A percentile compares a stretch with the other conserved stretches of the same genome.
phyloP scores from a whole-genome alignment of 1,140 invertebrate genomes.

The Eupeodes corollae region DNA sequence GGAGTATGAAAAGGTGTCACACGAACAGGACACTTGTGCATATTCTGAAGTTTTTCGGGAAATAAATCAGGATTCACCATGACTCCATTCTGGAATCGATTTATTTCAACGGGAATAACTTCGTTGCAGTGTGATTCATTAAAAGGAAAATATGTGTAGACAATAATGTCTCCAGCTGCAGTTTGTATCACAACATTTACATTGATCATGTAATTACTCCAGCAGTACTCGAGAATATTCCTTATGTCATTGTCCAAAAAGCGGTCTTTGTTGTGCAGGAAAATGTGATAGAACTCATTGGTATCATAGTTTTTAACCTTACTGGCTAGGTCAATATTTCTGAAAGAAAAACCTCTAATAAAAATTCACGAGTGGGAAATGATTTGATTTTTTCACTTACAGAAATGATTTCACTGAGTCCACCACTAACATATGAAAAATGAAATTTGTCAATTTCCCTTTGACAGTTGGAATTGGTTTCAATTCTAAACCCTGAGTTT shows the following conservation, averaged over 20 bases:
- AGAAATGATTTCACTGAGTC: constrained; percentile 23
- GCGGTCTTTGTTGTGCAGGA: constrained; percentile 21
- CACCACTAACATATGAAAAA: constrained; percentile 22
- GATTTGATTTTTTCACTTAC: constrained; percentile 9
- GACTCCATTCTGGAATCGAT: constrained; percentile 19
- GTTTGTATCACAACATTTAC: constrained; percentile 26
- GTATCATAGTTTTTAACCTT: constrained; percentile 18
- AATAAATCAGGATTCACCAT: constrained; percentile 14
- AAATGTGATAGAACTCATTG: constrained; percentile 30
- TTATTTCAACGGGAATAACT: constrained; percentile 16
- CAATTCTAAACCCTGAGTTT: no score
- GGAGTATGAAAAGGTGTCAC: constrained; percentile 18
- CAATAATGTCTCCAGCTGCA: constrained; percentile 20
- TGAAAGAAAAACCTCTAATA: background rate
- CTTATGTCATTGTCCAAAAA: constrained; percentile 16
- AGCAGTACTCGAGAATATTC: constrained; percentile 26
- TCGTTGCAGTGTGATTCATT: constrained; percentile 9
- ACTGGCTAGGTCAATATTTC: constrained; percentile 21
- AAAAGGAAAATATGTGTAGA: constrained; percentile 26
- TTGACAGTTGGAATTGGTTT: no score
- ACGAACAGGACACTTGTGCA: constrained; percentile 17
- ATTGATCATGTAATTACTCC: constrained; percentile 23
- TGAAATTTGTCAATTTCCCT: no score
- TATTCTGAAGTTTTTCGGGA: constrained; percentile 22
- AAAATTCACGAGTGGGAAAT: background rate